Evolutionary conservation across 1,140 invertebrate species (phyloP).

Genomic region (Coenobita brevimanus): DNA sequence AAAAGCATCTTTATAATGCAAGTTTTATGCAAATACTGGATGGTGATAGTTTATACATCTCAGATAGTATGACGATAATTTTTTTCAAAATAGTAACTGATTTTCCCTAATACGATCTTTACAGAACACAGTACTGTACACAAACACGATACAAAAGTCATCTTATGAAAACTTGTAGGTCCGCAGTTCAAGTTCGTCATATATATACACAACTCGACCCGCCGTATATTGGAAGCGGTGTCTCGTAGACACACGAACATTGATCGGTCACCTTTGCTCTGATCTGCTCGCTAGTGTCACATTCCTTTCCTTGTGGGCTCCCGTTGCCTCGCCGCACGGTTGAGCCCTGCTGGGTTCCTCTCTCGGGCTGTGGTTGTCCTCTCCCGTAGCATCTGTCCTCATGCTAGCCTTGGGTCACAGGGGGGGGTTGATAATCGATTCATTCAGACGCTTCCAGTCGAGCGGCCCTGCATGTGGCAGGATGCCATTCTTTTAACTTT

Average conservation of each 20-base stretch:
- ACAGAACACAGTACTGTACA: no score
- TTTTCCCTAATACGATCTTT: no score
- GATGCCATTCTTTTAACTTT: conserved; percentile 57
- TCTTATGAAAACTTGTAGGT: background rate
- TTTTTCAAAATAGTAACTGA: no score
- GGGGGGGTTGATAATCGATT: conserved; percentile 66
- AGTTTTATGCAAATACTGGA: no score
- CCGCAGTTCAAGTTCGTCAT: background rate
- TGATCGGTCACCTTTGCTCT: conserved; percentile 62
- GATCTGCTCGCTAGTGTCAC: conserved; percentile 66
- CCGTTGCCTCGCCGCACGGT: conserved; percentile 51
- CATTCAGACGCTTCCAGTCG: conserved; percentile 64
- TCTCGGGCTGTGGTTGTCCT: conserved; percentile 64
- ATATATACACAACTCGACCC: background rate
- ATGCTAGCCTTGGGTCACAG: conserved; percentile 59
- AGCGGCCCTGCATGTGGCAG: conserved; percentile 63
- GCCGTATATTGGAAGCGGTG: conserved; percentile 36
- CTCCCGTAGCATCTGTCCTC: conserved; percentile 61
- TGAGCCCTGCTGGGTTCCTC: conserved; percentile 38
- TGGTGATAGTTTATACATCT: no score
- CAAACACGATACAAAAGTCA: no score
- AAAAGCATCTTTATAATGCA: no score
- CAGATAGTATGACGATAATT: no score
- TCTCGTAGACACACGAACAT: conserved; percentile 66
- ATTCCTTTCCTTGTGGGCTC: conserved; percentile 43